Conservation (phyloP, 1,140 invertebrate species). For the Calliphora vicina region DNA sequence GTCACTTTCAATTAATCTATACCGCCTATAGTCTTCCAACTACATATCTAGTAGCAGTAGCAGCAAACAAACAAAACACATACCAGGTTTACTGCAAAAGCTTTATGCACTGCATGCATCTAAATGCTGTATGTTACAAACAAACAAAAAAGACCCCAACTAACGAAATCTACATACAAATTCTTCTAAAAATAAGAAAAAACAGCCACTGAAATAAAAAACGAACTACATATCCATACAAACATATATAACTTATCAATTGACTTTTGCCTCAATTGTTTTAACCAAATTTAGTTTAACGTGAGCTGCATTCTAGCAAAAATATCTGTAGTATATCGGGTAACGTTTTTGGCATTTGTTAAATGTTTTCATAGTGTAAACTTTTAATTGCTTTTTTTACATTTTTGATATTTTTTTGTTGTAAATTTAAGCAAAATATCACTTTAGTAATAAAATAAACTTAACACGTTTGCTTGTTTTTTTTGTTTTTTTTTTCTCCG, state of each 20-base stretch:
- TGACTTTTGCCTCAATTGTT: slow-evolving; percentile 13
- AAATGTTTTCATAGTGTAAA: background rate
- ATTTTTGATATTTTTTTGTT: background rate
- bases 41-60: no score
- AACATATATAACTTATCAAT: background rate
- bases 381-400: background rate
- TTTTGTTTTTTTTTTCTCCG: background rate
- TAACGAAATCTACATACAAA: background rate
- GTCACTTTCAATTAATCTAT: slow-evolving; percentile 13
- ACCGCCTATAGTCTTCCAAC: background rate
- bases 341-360: background rate
- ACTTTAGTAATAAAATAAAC: slow-evolving; percentile 1
- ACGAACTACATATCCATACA: background rate
- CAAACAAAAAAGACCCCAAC: background rate
- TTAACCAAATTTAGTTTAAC: slow-evolving; percentile 11
- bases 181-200: background rate
- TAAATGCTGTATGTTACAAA: background rate
- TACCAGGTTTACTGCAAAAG: background rate
- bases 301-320: background rate
- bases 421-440: background rate
- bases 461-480: background rate
- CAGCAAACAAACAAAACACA: background rate
- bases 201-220: background rate
- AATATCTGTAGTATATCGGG: background rate
- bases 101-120: background rate